Conservation (phyloP, 2,113 vertebrate species). For the Protobothrops flavoviridis region DNA sequence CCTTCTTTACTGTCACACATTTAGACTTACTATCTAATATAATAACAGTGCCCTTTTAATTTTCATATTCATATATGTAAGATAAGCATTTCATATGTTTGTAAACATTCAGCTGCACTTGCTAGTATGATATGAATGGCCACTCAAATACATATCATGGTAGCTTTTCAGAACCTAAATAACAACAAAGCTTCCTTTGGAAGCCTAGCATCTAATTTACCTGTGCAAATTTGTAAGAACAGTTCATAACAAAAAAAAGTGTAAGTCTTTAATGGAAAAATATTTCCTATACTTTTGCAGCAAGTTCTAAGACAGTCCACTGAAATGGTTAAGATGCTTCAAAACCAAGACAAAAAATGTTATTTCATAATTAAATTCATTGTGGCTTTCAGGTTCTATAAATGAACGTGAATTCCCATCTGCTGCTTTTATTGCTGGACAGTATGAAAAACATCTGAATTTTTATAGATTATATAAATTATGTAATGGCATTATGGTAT, state of each 20-base stretch:
- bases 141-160: not conserved
- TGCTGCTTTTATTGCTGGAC: not conserved
- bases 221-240: not conserved
- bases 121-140: not conserved
- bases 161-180: not conserved
- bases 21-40: not conserved
- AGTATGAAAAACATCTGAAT: not conserved
- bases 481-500: not conserved
- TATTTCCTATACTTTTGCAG: not conserved
- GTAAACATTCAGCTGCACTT: not conserved
- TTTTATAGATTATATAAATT: not conserved
- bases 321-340: not conserved
- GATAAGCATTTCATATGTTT: not conserved
- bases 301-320: not conserved
- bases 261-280: not conserved
- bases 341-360: not conserved
- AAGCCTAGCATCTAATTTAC: not conserved
- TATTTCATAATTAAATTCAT: not conserved
- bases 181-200: not conserved
- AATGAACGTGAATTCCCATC: not conserved
- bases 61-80: not conserved
- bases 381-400: not conserved
- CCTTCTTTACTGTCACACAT: not conserved
- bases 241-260: not conserved
- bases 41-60: not conserved